Evolutionary conservation across 2,888 invertebrate genomes (phyloP), one percentile per base, ranked within the genome.

Genomic region (Gandaritis pyraliata): DNA sequence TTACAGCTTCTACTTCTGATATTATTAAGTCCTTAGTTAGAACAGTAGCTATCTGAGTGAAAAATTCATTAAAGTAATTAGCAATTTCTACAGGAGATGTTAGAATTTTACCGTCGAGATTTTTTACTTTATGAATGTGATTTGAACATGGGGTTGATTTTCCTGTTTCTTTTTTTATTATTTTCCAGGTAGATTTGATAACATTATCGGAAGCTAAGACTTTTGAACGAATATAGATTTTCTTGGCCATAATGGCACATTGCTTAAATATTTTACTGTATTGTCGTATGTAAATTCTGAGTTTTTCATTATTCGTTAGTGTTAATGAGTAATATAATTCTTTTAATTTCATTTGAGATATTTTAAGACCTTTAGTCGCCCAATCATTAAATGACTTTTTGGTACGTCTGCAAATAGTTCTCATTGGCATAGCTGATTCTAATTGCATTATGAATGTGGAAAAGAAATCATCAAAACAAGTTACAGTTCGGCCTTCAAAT

Each of bases 41-140:
- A 10, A 1, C 8, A 10, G 13, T 51, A n/a, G 51, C 51, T 7
- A 51, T 41, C 4, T 29, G 39, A 7, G 41, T 12, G n/a, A 51
- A 51, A 29, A 41, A 51, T n/a, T 23, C 29, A 18, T 51, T 51
- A 13, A 51, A 51, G 13, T 51, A 12, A 29, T 29, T 41, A 7
- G 51, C 51, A 39, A 51, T 51, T 4, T 39, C 13, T 2, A 1
- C 6, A 8, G 51, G 23, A 39, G 51, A 29, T 1, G 23, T 51
- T 8, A 51, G 16, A 10, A 10, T 41, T 39, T 23, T 29, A 8
- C n/a, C 23, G 23, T n/a, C 23, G 3, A 51, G 12, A 10, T 41
- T 10, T 23, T 51, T 6, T 29, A 51, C 23, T 7, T 1, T n/a
- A 8, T 23, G 12, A 10, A 1, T 7, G 7, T 1, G 3, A 18